Conservation (phyloP, 2,888 invertebrate species). For the Drepanosiphum platanoidis region DNA sequence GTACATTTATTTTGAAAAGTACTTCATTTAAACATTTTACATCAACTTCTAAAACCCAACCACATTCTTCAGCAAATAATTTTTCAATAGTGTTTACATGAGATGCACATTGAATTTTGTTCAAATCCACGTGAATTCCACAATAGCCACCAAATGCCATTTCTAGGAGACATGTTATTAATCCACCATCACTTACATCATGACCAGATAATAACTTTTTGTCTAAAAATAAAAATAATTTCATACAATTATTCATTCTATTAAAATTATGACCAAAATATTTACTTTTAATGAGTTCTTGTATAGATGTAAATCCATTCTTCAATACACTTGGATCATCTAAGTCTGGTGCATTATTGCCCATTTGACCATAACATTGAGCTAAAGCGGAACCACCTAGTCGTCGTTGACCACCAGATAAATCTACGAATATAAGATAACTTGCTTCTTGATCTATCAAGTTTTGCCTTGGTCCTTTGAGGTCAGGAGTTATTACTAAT, state of each 20-base stretch:
- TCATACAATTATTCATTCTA: neutral
- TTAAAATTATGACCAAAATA: neutral
- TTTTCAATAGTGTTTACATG: conserved; percentile 70
- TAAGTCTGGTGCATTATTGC: conserved; percentile 83
- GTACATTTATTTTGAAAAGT: conserved; percentile 72
- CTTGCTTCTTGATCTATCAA: conserved; percentile 67
- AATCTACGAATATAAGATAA: conserved; percentile 80
- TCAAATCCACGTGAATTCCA: conserved; percentile 77
- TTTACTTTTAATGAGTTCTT: conserved; percentile 72
- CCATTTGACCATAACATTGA: conserved; percentile 88
- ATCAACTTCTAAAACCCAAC: conserved; percentile 83
- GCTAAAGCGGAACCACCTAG: conserved; percentile 93
- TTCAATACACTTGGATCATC: conserved; percentile 76
- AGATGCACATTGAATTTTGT: conserved; percentile 63
- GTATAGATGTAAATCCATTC: conserved; percentile 84
- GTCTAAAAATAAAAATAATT: conserved; percentile 69
- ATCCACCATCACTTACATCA: conserved; percentile 96
- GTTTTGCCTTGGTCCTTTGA: conserved; percentile 73
- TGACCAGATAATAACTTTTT: conserved; percentile 84
- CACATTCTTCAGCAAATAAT: conserved; percentile 86
- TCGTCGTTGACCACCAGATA: conserved; percentile 78
- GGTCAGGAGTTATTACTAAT: conserved; percentile 86
- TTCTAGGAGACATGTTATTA: conserved; percentile 88
- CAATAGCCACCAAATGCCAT: conserved; percentile 95
- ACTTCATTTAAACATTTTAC: conserved; percentile 72